A percentile compares a stretch with the other conserved stretches of the same genome.
These are phyloP conservation scores for Phalacrocorax aristotelis DNA, from an alignment of 2,113 vertebrate species.

Conservation along the genomic window DNA sequence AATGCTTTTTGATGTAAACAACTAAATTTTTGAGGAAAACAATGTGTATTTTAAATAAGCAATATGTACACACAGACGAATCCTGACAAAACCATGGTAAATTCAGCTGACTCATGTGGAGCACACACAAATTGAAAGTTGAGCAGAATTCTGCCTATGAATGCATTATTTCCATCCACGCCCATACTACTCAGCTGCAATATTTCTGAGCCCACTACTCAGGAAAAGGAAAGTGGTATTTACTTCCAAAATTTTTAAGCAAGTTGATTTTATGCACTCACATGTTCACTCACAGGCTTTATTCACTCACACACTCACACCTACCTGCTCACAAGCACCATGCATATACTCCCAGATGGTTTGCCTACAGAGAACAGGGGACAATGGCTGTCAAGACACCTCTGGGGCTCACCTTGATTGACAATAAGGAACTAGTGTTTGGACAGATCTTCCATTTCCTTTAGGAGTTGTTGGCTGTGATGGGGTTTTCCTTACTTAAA, in stretches of 20 bases:
- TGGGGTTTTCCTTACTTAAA: neutral
- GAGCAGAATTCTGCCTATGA: neutral
- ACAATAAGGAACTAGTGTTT: neutral
- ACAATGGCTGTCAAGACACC: too few species aligned
- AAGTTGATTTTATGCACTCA: neutral
- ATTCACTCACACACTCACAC: neutral
- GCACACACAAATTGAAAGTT: neutral
- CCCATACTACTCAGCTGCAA: neutral
- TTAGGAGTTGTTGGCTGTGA: neutral
- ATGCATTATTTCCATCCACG: neutral
- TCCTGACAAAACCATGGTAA: neutral
- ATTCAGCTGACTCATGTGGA: neutral
- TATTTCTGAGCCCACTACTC: neutral
- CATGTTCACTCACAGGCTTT: neutral
- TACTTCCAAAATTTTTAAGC: neutral
- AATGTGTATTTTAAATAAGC: neutral
- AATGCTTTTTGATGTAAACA: neutral
- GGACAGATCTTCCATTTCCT: neutral
- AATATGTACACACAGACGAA: neutral
- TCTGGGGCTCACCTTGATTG: neutral
- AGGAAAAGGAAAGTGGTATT: neutral
- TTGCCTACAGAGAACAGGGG: neutral
- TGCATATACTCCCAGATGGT: neutral
- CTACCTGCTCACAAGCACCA: neutral
- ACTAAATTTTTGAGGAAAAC: neutral